These are phyloP conservation scores for Octodonta nipae DNA, from an alignment of 2,888 invertebrate species.

Conservation along the genomic window DNA sequence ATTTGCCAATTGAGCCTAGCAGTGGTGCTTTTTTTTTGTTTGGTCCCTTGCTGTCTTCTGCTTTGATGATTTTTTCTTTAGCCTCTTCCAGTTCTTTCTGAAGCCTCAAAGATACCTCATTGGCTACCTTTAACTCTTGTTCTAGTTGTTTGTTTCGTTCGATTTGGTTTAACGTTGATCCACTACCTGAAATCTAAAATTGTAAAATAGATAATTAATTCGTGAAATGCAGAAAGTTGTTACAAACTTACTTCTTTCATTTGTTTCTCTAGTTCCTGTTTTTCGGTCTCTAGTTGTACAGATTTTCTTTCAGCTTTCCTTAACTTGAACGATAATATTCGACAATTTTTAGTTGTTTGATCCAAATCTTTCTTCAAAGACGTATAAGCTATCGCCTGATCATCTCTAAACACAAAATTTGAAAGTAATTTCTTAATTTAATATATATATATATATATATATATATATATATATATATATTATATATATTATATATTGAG, in stretches of 20 bases:
- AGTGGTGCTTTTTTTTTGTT: constrained; percentile 46
- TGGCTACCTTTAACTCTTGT: constrained; percentile 69
- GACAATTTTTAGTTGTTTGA: constrained; percentile 92
- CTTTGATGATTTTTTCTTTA: constrained; percentile 41
- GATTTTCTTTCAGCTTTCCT: constrained; percentile 86
- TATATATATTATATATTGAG: too few species aligned
- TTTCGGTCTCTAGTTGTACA: constrained; percentile 77
- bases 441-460: too few species aligned
- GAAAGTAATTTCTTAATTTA: neutral
- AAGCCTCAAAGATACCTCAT: constrained; percentile 54
- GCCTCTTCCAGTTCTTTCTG: constrained; percentile 59
- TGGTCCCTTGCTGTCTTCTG: constrained; percentile 27
- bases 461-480: too few species aligned
- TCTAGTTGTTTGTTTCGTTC: constrained; percentile 69
- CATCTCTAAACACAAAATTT: constrained; percentile 52
- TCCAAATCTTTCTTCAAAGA: constrained; percentile 90
- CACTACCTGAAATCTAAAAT: constrained; percentile 38
- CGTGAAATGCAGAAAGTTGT: constrained; percentile 3
- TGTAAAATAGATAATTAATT: constrained; percentile 6
- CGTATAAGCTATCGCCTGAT: constrained; percentile 92
- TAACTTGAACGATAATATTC: constrained; percentile 93
- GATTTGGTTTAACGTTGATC: constrained; percentile 47
- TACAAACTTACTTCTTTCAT: constrained; percentile 39
- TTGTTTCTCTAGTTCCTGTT: constrained; percentile 57
- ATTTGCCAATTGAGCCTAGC: constrained; percentile 43